Evolutionary conservation across 2,113 vertebrate species (phyloP).

Genomic region (Syrmaticus mikado): DNA sequence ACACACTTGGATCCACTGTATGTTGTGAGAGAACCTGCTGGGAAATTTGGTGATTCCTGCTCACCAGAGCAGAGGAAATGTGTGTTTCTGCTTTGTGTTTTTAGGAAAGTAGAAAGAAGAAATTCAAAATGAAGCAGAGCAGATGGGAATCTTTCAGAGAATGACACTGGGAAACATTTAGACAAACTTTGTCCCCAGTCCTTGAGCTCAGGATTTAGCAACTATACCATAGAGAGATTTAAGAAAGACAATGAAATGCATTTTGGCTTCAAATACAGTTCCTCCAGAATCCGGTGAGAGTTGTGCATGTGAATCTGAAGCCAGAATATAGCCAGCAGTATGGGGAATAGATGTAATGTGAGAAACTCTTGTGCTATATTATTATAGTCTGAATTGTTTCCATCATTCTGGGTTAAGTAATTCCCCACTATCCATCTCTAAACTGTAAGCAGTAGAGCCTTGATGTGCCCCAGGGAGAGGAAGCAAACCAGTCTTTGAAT

Average conservation of each 20-base stretch:
- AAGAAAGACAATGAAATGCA: conserved; percentile 48
- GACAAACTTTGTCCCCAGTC: conserved; percentile 29
- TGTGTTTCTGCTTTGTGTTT: conserved; percentile 56
- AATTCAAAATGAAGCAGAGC: conserved; percentile 44
- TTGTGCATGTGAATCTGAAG: conserved; percentile 37
- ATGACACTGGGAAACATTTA: conserved; percentile 44
- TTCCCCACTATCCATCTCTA: conserved; percentile 63
- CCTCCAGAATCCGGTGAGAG: conserved; percentile 35
- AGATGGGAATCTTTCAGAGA: conserved; percentile 49
- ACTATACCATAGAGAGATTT: conserved; percentile 16
- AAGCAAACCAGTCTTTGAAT: conserved; percentile 65
- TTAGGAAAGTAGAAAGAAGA: conserved; percentile 41
- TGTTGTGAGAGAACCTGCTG: conserved; percentile 46
- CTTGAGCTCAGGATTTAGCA: conserved; percentile 30
- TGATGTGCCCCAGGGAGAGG: conserved; percentile 59
- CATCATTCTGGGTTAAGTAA: conserved; percentile 69
- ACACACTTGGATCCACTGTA: background rate
- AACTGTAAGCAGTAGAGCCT: conserved; percentile 60
- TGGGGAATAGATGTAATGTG: conserved; percentile 63
- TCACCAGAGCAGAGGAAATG: conserved; percentile 5
- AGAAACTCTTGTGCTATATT: conserved; percentile 60
- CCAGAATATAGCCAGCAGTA: conserved; percentile 39
- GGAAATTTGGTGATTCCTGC: conserved; percentile 50
- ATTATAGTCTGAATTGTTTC: conserved; percentile 68
- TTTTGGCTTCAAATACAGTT: conserved; percentile 47